Evolutionary conservation across 2,888 invertebrate species (phyloP).

Genomic region (Labia minor): DNA sequence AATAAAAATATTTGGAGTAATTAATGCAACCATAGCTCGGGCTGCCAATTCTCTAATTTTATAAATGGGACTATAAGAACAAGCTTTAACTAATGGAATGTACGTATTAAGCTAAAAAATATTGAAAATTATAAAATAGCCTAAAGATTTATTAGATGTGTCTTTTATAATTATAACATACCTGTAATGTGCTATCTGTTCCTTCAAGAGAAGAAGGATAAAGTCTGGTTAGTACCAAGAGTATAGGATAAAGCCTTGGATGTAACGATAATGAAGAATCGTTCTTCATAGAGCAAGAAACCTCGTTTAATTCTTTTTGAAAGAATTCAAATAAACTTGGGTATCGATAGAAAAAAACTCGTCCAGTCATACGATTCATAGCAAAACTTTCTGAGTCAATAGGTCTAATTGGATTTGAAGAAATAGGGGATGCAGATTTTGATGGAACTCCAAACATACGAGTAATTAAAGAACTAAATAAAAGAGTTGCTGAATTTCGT

Average conservation of each 20-base stretch:
- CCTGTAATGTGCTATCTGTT: slow-evolving; percentile 55
- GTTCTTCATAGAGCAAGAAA: slow-evolving; percentile 19
- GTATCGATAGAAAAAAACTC: slow-evolving; percentile 67
- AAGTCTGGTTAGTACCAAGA: slow-evolving; percentile 65
- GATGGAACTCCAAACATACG: slow-evolving; percentile 79
- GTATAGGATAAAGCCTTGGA: slow-evolving; percentile 60
- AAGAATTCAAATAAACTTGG: slow-evolving; percentile 52
- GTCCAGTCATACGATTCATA: slow-evolving; percentile 41
- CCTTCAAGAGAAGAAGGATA: slow-evolving; percentile 65
- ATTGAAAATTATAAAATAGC: too few species aligned
- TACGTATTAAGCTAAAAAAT: slow-evolving; percentile 50
- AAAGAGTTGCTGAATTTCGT: slow-evolving; percentile 73
- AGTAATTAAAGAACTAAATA: slow-evolving; percentile 71
- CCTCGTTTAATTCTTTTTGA: slow-evolving; percentile 36
- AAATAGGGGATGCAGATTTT: slow-evolving; percentile 39
- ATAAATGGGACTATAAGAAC: slow-evolving; percentile 53
- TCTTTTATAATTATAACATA: too few species aligned
- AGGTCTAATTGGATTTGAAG: background rate
- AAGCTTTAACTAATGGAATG: slow-evolving; percentile 50
- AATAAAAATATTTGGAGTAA: slow-evolving; percentile 36
- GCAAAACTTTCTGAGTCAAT: slow-evolving; percentile 49
- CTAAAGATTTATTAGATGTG: too few species aligned
- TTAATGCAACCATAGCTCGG: slow-evolving; percentile 52
- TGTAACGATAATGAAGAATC: slow-evolving; percentile 37
- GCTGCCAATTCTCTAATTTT: slow-evolving; percentile 64